phyloP scores from a whole-genome alignment of 2,888 invertebrate species.

The Aspidiotus destructor region DNA sequence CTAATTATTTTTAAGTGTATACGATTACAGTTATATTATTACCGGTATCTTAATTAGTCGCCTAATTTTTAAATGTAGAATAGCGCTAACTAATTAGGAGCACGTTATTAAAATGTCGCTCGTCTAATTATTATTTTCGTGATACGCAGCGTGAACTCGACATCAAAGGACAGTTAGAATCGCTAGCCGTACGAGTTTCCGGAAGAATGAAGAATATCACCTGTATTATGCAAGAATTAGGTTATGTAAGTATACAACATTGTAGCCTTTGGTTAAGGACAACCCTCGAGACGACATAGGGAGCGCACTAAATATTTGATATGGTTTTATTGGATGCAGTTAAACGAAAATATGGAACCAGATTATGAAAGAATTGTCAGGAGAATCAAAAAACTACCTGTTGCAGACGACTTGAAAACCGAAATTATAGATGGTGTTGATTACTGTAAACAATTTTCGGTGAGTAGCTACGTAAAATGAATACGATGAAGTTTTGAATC shows the following conservation, averaged over 20 bases:
- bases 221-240: constrained; percentile 62
- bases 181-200: constrained; percentile 45
- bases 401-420: constrained; percentile 51
- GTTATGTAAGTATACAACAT: constrained; percentile 46
- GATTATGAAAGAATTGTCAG: constrained; percentile 55
- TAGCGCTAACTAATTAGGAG: too few relatives aligned
- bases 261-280: too few relatives aligned
- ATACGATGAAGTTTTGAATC: neutral
- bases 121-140: too few relatives aligned
- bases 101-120: too few relatives aligned
- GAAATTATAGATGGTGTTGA: constrained; percentile 58
- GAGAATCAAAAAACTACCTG: constrained; percentile 52
- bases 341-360: constrained; percentile 56
- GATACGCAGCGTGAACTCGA: constrained; percentile 40
- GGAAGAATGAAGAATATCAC: constrained; percentile 54
- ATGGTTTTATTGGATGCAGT: constrained; percentile 37
- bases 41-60: too few relatives aligned
- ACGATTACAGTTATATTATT: too few relatives aligned
- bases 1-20: neutral
- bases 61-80: too few relatives aligned
- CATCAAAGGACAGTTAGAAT: constrained; percentile 52
- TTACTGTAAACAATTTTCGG: constrained; percentile 61
- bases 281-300: too few relatives aligned
- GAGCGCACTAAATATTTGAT: too few relatives aligned
- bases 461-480: constrained; percentile 39